A percentile compares a stretch with the other conserved stretches of the same genome.
Evolutionary conservation across 2,113 vertebrate genomes (phyloP).

Genomic region (Sinocyclocheilus anophthalmus): DNA sequence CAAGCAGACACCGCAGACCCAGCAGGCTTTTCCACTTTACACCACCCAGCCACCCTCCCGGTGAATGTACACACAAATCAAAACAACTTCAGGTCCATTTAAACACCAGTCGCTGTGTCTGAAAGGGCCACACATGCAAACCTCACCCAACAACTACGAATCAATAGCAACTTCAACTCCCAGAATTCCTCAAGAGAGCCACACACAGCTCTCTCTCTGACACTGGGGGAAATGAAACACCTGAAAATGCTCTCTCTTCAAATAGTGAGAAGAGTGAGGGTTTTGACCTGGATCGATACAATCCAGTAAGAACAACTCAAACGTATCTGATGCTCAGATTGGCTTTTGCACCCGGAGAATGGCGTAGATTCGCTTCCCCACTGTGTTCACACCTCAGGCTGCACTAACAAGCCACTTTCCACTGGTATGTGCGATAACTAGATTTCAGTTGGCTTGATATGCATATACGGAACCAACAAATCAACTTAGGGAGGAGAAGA

Average conservation of each 20-base stretch:
- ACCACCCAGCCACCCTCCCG: constrained; percentile 46
- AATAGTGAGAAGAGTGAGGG: constrained; percentile 35
- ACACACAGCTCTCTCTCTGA: constrained; percentile 27
- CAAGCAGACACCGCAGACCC: constrained; percentile 48
- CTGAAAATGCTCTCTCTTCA: constrained; percentile 47
- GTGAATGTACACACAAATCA: constrained; percentile 33
- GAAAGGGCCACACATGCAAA: constrained; percentile 38
- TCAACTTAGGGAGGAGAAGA: not conserved
- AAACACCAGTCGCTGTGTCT: constrained; percentile 56
- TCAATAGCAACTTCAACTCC: constrained; percentile 45
- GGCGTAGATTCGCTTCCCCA: not conserved
- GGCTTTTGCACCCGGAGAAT: not conserved
- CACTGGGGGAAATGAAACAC: constrained; percentile 41
- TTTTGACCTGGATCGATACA: constrained; percentile 51
- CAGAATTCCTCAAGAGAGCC: constrained; percentile 22
- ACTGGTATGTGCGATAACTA: not conserved
- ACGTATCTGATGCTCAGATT: not conserved
- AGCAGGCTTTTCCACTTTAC: constrained; percentile 67
- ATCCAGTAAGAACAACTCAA: constrained; percentile 51
- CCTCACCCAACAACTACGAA: constrained; percentile 48
- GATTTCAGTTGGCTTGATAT: not conserved
- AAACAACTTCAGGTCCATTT: constrained; percentile 47
- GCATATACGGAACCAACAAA: not conserved
- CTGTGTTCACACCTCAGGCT: constrained; percentile 13
- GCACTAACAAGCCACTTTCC: constrained; percentile 31